Evolutionary conservation across 2,888 invertebrate species (phyloP).

Genomic region (Coleophora deauratella): DNA sequence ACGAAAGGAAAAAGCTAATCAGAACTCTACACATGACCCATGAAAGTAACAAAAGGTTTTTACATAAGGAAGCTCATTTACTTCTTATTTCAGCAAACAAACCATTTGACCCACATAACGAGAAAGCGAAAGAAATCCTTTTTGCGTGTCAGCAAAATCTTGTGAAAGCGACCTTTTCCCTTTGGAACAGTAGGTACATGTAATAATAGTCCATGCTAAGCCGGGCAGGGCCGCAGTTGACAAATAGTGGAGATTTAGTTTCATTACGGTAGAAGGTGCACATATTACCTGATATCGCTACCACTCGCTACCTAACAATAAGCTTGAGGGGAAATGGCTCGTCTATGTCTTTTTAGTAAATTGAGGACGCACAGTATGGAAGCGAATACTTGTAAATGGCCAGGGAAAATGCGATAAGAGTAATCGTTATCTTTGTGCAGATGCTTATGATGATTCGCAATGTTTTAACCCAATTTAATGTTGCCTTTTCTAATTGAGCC

Average conservation of each 20-base stretch:
- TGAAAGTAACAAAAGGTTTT: too few relatives aligned
- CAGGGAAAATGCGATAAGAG: constrained; percentile 21
- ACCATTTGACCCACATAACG: constrained; percentile 47
- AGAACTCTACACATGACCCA: too few relatives aligned
- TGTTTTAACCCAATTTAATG: constrained; percentile 12
- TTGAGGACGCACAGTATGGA: constrained; percentile 19
- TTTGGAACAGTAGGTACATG: constrained; percentile 22
- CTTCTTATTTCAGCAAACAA: constrained; percentile 24
- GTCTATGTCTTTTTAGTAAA: constrained; percentile 21
- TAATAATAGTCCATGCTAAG: constrained; percentile 48
- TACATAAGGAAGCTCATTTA: too few relatives aligned
- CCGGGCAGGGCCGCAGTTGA: constrained; percentile 25
- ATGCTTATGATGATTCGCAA: constrained; percentile 26
- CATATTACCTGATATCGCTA: constrained; percentile 39
- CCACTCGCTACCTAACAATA: constrained; percentile 35
- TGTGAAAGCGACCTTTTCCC: constrained; percentile 41
- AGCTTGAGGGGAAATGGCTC: constrained; percentile 28
- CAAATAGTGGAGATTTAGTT: constrained; percentile 53
- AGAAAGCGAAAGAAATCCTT: constrained; percentile 35
- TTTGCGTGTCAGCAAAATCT: constrained; percentile 51
- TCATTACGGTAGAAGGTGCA: constrained; percentile 37
- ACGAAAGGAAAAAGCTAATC: too few relatives aligned
- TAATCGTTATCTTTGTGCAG: constrained; percentile 5
- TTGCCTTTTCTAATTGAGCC: too few relatives aligned
- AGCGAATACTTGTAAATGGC: constrained; percentile 24